Conservation (phyloP, 2,888 invertebrate genomes). For the Melanophora roralis region DNA sequence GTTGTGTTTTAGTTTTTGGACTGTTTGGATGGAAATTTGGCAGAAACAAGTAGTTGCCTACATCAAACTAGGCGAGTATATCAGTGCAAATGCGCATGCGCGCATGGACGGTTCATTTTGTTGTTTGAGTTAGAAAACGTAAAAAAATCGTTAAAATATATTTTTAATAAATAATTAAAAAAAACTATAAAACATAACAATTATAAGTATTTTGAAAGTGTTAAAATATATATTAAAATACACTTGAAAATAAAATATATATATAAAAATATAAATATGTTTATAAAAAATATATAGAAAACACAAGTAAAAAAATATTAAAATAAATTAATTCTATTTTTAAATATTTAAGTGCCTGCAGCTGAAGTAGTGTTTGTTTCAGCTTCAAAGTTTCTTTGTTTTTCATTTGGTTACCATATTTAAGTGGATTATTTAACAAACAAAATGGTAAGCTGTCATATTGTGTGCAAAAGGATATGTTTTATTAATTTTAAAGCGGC, state of each 20-base stretch:
- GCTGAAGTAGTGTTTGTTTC: neutral
- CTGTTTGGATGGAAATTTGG: slow-evolving; percentile 17
- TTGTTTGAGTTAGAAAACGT: neutral
- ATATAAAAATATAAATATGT: no score
- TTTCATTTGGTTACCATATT: slow-evolving; percentile 18
- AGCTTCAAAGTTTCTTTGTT: neutral
- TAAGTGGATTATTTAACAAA: slow-evolving; percentile 53
- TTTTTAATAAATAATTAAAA: neutral
- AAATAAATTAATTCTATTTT: neutral
- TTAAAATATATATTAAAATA: neutral
- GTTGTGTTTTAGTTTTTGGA: slow-evolving; percentile 30
- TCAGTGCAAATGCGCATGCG: slow-evolving; percentile 60
- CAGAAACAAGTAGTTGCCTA: slow-evolving; percentile 49
- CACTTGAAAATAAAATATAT: no score
- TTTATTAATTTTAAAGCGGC: neutral
- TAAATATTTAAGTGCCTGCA: slow-evolving; percentile 17
- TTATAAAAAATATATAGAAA: no score
- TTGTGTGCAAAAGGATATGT: slow-evolving; percentile 16
- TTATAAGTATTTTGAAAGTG: neutral
- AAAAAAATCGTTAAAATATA: slow-evolving; percentile 1
- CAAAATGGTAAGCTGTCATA: slow-evolving; percentile 53
- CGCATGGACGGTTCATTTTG: slow-evolving; percentile 56
- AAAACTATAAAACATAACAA: neutral
- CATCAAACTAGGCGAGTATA: slow-evolving; percentile 51
- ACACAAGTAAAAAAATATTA: neutral